Evolutionary conservation across 2,888 invertebrate species (phyloP), one percentile per base, ranked within the genome.

Genomic region (Hypena proboscidalis): DNA sequence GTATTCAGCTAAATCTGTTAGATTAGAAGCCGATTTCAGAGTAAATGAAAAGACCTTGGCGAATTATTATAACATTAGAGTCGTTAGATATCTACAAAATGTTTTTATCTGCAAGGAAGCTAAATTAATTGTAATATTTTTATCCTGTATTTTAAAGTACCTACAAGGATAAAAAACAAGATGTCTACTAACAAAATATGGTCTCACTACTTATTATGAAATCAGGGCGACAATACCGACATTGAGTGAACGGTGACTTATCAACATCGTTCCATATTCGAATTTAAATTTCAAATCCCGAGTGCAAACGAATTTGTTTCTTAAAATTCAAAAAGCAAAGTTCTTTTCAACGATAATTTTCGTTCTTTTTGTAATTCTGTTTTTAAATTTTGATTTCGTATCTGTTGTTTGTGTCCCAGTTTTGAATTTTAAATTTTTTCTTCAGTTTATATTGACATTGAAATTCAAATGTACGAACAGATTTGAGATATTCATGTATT

Each of bases 261-360:
- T 59, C 56, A 63, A 47, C 46, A 42, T 48, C 52, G 53, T 64
- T 62, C 61, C 48, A 52, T 35, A 53, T 53, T 49, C 51, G 39
- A 61, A 63, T 66, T 64, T 64, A 59, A 66, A 64, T 58, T 66
- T 54, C 51, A 66, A 64, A 66, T 56, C 43, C 19, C 34, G 40
- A 47, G 25, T 43, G 17, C 42, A 27, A 45, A 45, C 43, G 49
- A 56, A 56, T 56, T 36, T 34, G 34, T 47, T 33, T 63, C 49
- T 61, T 56, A 52, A 32, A 33, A 20, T 41, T 45, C 11, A 14
- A 47, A 49, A 41, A 45, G 22, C 32, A 26, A 45, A 41, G 30
- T 40, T 33, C 20, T 32, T 29, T 45, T 40, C n/a, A 40, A 8
- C 25, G 23, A 8, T 9, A 10, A 2, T 23, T 13, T 10, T 5